A percentile compares a stretch with the other conserved stretches of the same genome.
These are phyloP conservation scores for Nettapus auritus DNA, from an alignment of 2,113 vertebrate genomes.

Conservation along the genomic window DNA sequence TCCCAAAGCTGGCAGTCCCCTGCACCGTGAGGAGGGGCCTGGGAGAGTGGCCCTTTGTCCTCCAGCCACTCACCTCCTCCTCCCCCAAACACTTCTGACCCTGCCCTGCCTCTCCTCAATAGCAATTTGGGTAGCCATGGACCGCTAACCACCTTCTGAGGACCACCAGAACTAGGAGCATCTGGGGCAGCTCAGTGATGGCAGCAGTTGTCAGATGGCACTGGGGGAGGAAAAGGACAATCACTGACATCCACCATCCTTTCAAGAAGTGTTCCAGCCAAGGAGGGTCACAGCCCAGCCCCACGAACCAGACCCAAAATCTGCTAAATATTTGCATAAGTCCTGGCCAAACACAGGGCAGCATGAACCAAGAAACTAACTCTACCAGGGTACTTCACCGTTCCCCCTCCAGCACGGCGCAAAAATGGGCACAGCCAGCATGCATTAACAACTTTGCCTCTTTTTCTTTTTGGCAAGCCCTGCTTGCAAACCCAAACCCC, in stretches of 20 bases:
- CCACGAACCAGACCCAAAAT: background rate
- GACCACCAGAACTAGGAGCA: background rate
- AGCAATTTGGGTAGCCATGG: too few relatives aligned
- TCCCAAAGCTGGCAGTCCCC: background rate
- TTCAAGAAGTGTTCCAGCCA: background rate
- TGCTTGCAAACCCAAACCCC: background rate
- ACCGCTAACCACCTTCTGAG: background rate
- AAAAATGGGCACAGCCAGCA: background rate
- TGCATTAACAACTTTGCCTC: fast-evolving
- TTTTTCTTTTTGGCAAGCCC: background rate
- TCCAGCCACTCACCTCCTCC: background rate
- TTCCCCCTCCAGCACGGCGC: background rate
- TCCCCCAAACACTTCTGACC: background rate
- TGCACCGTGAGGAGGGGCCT: background rate
- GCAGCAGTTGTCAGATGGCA: background rate
- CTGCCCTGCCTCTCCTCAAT: background rate
- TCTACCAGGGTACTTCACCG: background rate
- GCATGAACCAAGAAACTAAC: background rate
- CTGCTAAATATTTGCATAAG: conserved; percentile 4
- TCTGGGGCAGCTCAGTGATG: background rate
- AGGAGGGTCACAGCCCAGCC: background rate
- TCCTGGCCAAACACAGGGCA: conserved; percentile 11
- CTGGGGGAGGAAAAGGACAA: background rate
- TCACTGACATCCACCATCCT: background rate
- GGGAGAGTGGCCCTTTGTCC: background rate